Base-by-base conservation (phyloP, 2,113 vertebrate genomes). In the Festucalex cinctus region DNA sequence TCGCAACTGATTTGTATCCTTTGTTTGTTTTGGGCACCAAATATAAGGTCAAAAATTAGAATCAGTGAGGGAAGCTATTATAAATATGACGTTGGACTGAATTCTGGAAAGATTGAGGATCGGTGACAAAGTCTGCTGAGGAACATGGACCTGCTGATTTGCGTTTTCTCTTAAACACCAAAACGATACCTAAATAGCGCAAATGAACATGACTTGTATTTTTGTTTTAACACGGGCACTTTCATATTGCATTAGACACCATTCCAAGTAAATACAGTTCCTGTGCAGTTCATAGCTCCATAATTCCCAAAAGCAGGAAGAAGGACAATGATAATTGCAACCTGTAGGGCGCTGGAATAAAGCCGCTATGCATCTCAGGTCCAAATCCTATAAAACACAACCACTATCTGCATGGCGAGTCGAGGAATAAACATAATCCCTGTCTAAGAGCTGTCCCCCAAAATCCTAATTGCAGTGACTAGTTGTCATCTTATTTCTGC, bases 391-490 rank as follows among this genome's bases (percentile, higher is more conserved):
- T 46, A 66, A 41, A 46, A 35, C 51, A 65, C 56, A 16, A 0
- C 9, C 54, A 20, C 28, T 60, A 39, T 71, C 32, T 66, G 58
- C 10, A 20, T 9, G 39, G 35, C 35, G 7, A 2, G 37, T 56
- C 51, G 3, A 39, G 35, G 39, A 75, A 67, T 43, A 69, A 53
- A 28, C 44, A 6, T 62, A 66, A 73, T 75, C 70, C 67, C 9
- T 3, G 49, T 82, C 68, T 68, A 63, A 80, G 66, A 65, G 44
- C 43, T 16, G 16, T 37, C 58, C 39, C 61, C 22, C 32, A 58
- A 43, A 66, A 54, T 26, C 19, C 17, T 17, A 24, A 53, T 26
- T 66, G 65, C 76, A 80, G 78, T 57, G 32, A 60, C 66, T 46
- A 51, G 54, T 64, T n/a, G 64, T 65, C 46, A 49, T 43, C 51